phyloP scores from a whole-genome alignment of 2,888 invertebrate genomes.

The Stenchaetothrips biformis region DNA sequence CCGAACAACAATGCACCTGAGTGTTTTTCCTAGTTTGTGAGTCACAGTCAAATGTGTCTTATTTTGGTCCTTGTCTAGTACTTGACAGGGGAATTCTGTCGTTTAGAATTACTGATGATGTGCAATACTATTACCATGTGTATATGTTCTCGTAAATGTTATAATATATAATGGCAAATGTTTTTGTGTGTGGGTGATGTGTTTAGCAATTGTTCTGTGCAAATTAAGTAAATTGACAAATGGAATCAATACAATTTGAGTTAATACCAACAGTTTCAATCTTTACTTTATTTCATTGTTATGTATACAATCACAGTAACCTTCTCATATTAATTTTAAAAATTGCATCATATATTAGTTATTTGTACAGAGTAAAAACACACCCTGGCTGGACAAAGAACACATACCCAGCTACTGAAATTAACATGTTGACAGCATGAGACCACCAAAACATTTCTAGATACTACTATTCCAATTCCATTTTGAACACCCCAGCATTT shows the following conservation, averaged over 20 bases:
- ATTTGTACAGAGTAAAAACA: not conserved
- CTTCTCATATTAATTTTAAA: not conserved
- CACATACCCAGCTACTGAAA: not conserved
- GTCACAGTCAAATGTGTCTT: not conserved
- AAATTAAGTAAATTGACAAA: not conserved
- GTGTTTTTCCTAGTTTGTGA: conserved; percentile 17
- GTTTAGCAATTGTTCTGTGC: not conserved
- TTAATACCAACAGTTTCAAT: not conserved
- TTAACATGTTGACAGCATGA: not conserved
- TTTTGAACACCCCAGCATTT: not conserved
- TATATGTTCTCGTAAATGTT: not conserved
- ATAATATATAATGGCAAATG: not conserved
- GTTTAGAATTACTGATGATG: not conserved
- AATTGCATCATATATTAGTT: not conserved
- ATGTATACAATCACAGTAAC: not conserved
- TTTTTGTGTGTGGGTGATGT: conserved; percentile 2
- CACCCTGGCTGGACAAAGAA: not conserved
- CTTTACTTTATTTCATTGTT: conserved; percentile 17
- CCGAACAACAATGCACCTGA: not conserved
- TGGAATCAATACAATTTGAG: not conserved
- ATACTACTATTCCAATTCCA: not conserved
- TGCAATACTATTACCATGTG: conserved; percentile 1
- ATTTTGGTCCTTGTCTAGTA: not conserved
- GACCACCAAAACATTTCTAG: not conserved
- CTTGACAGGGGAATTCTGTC: conserved; percentile 1